A percentile compares a stretch with the other conserved stretches of the same genome.
phyloP scores from a whole-genome alignment of 2,113 vertebrate species.

The Felis catus region F.catus_Fca126_mat1.0 CM031420.1:14792001-14792500 shows the following conservation, averaged over 20 bases:
- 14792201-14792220: too few species aligned
- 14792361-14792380: too few species aligned
- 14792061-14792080: neutral
- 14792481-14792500: neutral
- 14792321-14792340: too few species aligned
- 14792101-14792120: neutral
- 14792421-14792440: fast-evolving
- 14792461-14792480: neutral
- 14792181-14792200: too few species aligned
- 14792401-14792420: neutral
- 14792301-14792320: too few species aligned
- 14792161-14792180: neutral
- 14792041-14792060: neutral
- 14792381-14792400: neutral
- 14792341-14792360: too few species aligned
- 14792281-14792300: too few species aligned
- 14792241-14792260: too few species aligned
- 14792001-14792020: neutral
- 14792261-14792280: too few species aligned
- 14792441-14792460: neutral
- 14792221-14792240: too few species aligned
- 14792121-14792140: neutral
- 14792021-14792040: neutral
- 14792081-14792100: neutral
- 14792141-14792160: neutral